Percentiles rank a stretch among this genome's conserved stretches.
Evolutionary conservation across 2,888 invertebrate species (phyloP).

Genomic region (Eumacrocentrus americanus): DNA sequence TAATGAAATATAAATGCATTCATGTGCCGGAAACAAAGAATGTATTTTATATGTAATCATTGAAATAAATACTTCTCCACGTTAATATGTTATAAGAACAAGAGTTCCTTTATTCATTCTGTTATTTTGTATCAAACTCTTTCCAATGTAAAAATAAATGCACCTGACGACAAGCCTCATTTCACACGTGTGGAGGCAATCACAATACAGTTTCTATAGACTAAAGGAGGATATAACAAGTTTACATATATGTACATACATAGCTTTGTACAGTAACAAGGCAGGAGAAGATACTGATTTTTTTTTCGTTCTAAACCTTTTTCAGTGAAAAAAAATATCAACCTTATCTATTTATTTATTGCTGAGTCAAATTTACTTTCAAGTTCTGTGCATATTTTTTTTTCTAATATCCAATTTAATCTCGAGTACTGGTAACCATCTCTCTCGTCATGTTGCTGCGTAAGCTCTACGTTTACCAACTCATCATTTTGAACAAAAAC

Average conservation of each 20-base stretch:
- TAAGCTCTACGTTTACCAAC: too few species aligned
- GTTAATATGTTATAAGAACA: background rate
- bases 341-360: background rate
- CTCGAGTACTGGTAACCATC: too few species aligned
- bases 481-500: too few species aligned
- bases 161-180: constrained; percentile 33
- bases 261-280: constrained; percentile 30
- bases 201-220: constrained; percentile 38
- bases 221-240: constrained; percentile 34
- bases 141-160: constrained; percentile 38
- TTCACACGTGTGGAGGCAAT: constrained; percentile 28
- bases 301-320: too few species aligned
- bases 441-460: too few species aligned
- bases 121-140: background rate
- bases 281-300: background rate
- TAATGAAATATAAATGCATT: background rate
- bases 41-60: background rate
- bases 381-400: background rate
- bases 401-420: background rate
- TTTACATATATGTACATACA: constrained; percentile 39
- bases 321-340: background rate
- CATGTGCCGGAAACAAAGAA: background rate
- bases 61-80: background rate
- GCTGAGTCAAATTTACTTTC: background rate
- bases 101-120: constrained; percentile 21